phyloP scores from a whole-genome alignment of 35 echinoderm and acorn worm species.

The Holothuria glaberrima region DNA sequence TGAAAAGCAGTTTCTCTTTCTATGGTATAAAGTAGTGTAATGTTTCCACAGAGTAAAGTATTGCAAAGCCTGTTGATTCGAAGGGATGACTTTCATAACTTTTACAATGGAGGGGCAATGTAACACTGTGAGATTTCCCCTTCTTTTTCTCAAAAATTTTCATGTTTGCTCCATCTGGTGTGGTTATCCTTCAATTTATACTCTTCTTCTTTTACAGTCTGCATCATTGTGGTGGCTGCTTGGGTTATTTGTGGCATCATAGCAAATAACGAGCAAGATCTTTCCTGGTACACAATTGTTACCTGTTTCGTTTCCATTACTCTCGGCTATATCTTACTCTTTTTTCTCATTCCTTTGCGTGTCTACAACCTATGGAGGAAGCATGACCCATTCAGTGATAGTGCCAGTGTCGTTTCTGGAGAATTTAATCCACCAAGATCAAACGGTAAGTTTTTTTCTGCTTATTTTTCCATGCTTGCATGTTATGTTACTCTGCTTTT shows the following conservation, averaged over 20 bases:
- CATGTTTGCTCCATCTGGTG: no score
- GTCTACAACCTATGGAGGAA: conserved; percentile 37
- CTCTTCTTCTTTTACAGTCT: not conserved
- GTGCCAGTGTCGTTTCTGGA: conserved; percentile 45
- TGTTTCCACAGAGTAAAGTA: no score
- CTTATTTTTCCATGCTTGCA: no score
- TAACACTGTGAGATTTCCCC: no score
- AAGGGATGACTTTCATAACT: no score
- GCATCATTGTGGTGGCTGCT: not conserved
- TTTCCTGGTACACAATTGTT: not conserved
- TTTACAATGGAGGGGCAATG: no score
- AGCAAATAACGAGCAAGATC: not conserved
- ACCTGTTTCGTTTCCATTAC: conserved; percentile 19
- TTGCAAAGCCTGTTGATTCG: no score
- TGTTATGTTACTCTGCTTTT: no score
- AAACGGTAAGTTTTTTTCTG: not conserved
- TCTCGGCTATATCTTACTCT: conserved; percentile 30
- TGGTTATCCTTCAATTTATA: no score
- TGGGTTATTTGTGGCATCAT: conserved; percentile 34
- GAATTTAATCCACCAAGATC: conserved; percentile 9
- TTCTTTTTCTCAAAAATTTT: no score
- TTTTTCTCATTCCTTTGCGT: conserved; percentile 24
- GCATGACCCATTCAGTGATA: conserved; percentile 48
- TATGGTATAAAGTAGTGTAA: no score
- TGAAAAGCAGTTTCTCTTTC: no score